phyloP scores from a whole-genome alignment of 2,888 invertebrate species.

The Phengaris arion region DNA sequence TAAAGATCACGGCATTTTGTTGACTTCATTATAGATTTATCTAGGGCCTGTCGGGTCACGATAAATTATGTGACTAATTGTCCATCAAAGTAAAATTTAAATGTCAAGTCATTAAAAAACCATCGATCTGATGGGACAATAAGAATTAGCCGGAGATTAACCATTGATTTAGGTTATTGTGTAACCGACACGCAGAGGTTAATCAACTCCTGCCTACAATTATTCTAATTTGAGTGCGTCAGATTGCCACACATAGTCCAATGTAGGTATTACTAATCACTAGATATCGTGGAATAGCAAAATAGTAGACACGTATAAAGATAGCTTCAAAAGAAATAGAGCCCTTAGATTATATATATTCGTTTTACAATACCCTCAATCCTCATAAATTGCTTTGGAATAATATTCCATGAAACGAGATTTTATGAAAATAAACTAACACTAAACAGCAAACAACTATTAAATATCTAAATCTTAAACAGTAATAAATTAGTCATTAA shows the following conservation, averaged over 20 bases:
- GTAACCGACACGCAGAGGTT: slow-evolving; percentile 1
- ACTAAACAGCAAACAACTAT: background rate
- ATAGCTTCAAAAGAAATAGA: background rate
- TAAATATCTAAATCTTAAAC: slow-evolving; percentile 5
- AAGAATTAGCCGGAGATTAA: background rate
- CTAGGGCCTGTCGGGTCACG: background rate
- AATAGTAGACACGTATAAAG: background rate
- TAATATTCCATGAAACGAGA: background rate
- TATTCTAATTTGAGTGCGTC: background rate
- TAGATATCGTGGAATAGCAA: background rate
- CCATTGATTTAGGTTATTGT: background rate
- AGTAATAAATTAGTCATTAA: background rate
- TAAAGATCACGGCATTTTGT: background rate
- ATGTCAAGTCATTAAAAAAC: background rate
- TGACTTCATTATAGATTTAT: background rate
- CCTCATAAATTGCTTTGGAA: background rate
- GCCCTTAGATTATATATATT: background rate
- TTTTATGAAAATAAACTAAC: background rate
- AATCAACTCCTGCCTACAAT: background rate
- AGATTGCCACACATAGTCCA: background rate
- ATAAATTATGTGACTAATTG: background rate
- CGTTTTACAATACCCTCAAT: background rate
- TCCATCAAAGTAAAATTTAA: background rate
- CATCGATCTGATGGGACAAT: background rate
- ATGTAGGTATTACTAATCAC: background rate